These are phyloP conservation scores for Spea hammondii DNA, from an alignment of 2,797 vertebrate genomes.

Conservation along the genomic window DNA sequence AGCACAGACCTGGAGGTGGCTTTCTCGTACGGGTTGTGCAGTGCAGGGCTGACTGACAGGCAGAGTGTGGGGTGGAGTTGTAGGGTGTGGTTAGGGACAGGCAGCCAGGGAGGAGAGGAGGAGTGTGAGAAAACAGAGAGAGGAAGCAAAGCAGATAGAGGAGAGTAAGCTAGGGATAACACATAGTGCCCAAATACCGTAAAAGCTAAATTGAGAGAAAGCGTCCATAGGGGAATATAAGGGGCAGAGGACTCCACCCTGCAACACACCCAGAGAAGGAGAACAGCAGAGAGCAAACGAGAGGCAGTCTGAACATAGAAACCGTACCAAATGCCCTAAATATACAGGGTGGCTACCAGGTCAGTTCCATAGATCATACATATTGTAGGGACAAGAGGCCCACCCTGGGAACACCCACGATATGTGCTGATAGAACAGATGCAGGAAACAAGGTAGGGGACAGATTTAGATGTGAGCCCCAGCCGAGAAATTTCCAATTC, in stretches of 20 bases:
- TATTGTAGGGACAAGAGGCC: not conserved
- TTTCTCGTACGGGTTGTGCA: constrained; percentile 7
- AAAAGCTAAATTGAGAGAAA: not conserved
- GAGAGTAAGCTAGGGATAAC: not conserved
- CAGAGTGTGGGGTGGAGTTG: constrained; percentile 83
- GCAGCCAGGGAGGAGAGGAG: constrained; percentile 82
- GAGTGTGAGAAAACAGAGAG: constrained; percentile 78
- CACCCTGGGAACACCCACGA: constrained; percentile 40
- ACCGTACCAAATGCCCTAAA: not conserved
- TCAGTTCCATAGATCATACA: constrained; percentile 5
- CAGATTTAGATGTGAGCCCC: not conserved
- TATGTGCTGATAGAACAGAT: constrained; percentile 15
- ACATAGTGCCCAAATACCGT: not conserved
- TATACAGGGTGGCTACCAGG: not conserved
- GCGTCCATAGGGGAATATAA: not conserved
- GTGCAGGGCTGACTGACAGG: constrained; percentile 39
- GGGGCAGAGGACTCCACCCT: constrained; percentile 11
- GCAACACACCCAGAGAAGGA: constrained; percentile 20
- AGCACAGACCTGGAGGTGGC: constrained; percentile 15
- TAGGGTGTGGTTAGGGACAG: constrained; percentile 87
- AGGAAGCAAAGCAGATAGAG: constrained; percentile 49
- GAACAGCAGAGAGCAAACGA: not conserved
- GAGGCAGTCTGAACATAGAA: not conserved
- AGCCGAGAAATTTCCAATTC: not conserved
- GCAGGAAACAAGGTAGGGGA: not conserved